Conservation (phyloP, 2,113 vertebrate genomes). For the Mionectes macconnelli region DNA sequence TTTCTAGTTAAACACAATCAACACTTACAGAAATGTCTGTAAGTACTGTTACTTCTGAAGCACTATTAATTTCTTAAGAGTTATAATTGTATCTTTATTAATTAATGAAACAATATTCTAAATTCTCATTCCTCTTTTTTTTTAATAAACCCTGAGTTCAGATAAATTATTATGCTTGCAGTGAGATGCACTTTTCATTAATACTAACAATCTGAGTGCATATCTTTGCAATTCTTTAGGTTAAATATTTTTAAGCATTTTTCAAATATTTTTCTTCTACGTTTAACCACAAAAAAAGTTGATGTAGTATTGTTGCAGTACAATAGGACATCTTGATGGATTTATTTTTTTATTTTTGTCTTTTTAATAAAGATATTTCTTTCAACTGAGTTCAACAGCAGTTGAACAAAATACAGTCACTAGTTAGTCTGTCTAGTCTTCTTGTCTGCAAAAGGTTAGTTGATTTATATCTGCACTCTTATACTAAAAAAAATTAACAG, state of each 20-base stretch:
- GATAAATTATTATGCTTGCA: not conserved
- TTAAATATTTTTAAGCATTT: not conserved
- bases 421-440: not conserved
- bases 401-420: not conserved
- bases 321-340: not conserved
- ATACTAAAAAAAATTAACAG: not conserved
- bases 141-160: not conserved
- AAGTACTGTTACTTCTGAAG: not conserved
- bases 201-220: not conserved
- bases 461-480: not conserved
- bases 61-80: not conserved
- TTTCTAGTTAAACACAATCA: not conserved
- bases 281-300: not conserved
- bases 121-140: not conserved
- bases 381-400: not conserved
- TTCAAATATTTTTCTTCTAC: not conserved
- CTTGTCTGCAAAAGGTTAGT: not conserved
- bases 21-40: not conserved
- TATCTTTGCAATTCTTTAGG: not conserved
- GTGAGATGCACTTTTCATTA: not conserved
- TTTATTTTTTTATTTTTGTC: not conserved
- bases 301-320: not conserved
- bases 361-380: not conserved
- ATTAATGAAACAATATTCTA: not conserved
- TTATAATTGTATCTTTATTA: not conserved